Evolutionary conservation across 2,888 invertebrate species (phyloP).

Genomic region (Alcis repandata): DNA sequence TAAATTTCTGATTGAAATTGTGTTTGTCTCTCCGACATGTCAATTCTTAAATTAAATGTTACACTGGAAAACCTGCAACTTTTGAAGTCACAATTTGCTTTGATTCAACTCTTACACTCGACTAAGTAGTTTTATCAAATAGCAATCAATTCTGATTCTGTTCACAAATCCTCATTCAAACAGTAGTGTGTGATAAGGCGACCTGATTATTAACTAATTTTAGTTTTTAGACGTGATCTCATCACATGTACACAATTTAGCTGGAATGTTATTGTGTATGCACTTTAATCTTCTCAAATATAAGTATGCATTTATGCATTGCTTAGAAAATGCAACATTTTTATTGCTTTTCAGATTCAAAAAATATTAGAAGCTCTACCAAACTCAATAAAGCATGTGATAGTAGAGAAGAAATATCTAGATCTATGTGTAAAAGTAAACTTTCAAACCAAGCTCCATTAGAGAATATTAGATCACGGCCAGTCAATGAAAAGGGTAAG

Average conservation of each 20-base stretch:
- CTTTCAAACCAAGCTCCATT: slow-evolving; percentile 48
- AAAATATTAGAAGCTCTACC: slow-evolving; percentile 60
- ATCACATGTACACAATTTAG: slow-evolving; percentile 16
- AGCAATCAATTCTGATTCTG: not conserved
- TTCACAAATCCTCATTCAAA: not conserved
- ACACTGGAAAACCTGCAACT: no score
- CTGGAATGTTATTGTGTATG: slow-evolving; percentile 20
- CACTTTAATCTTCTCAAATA: slow-evolving; percentile 23
- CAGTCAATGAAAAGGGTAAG: slow-evolving; percentile 59
- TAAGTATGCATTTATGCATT: not conserved
- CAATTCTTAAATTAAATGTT: not conserved
- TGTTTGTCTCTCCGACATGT: not conserved
- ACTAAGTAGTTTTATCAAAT: not conserved
- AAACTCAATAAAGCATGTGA: slow-evolving; percentile 57
- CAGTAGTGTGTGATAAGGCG: not conserved
- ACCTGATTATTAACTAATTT: not conserved
- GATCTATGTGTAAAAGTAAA: slow-evolving; percentile 54
- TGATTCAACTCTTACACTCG: no score
- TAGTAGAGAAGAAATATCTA: slow-evolving; percentile 55
- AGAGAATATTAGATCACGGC: slow-evolving; percentile 54
- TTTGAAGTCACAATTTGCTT: no score
- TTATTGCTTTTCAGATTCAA: slow-evolving; percentile 59
- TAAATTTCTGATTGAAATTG: no score
- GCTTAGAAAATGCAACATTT: not conserved
- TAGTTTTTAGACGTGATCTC: slow-evolving; percentile 22